Base-by-base conservation (phyloP, 2,888 invertebrate genomes). In the Cordilura impudica region DNA sequence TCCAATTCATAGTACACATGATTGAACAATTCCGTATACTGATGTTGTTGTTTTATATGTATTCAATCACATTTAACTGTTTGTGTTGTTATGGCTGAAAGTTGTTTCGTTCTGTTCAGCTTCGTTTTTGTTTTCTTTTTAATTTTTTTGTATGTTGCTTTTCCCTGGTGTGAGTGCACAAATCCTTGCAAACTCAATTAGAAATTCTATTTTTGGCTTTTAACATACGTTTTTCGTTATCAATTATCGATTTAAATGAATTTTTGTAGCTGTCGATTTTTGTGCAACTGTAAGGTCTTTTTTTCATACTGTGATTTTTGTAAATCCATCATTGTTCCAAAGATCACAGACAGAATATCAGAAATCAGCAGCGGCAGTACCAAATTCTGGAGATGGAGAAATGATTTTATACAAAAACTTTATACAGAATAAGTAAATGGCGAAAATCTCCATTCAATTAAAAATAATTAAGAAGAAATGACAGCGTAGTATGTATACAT, bases 141-240 rank as follows among this genome's bases (percentile, higher is more conserved):
- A 2, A 16, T 66, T 60, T 39, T 29, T 29, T 14, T 14, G 1
- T 29, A n/a, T 81, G 72, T 71, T 63, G 61, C 66, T 69, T 66
- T 73, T 74, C 31, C 16, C 23, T 72, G 79, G 79, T 75, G 67
- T 75, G 79, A 75, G 74, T 72, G 73, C 78, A 76, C 85, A 86
- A 86, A 86, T 86, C 86, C 85, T 84, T 83, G 87, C 85, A 87
- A 87, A 87, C 87, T 87, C 86, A 87, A 87, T 87, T 87, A 87
- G 87, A 87, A 87, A 87, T 87, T 87, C 87, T 87, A 87, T 87
- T 87, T 87, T 86, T 87, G 87, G 87, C 85, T 86, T 86, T 86
- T 84, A 84, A 86, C 85, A 85, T 87, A 84, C 85, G 84, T 85
- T 83, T 83, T 85, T 84, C 85, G 84, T 84, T 87, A 84, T 86